Base-by-base conservation (phyloP, 2,797 vertebrate genomes). In the Chaunax sp. region DNA sequence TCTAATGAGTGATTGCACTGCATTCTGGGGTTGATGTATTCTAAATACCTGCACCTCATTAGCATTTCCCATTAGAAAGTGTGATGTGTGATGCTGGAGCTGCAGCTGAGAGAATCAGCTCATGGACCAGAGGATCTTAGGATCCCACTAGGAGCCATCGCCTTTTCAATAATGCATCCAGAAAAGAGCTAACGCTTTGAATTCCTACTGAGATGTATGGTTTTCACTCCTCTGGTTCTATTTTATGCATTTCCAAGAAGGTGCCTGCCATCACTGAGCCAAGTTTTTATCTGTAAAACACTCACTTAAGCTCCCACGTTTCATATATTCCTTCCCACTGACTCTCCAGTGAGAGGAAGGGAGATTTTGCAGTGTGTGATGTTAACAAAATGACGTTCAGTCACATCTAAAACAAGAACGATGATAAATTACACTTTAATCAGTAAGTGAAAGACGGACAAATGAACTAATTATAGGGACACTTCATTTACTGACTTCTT, bases 1-100 rank as follows among this genome's bases (percentile, higher is more conserved):
- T 70, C 64, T 71, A 82, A 87, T 85, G 72, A 78, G 59, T 63
- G 66, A 80, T 55, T 72, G 77, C 43, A 2, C 19, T 35, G 66
- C 61, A 58, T 76, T 57, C 62, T 45, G 40, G 26, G 64, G 26
- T 41, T 66, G 45, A 70, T 78, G 20, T 69, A 63, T 81, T 78
- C 64, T 69, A 69, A 80, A 81, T 76, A 86, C 58, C 73, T 74
- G 75, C 49, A 46, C 16, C 75, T 78, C 70, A 76, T 86, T 76
- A 81, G 25, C 60, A 66, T 76, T 71, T 81, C 59, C 53, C 43
- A 74, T 85, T 67, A 68, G 53, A 72, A 68, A 58, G 43, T 64
- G 71, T 64, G 53, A 56, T 54, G 55, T 60, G 61, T 40, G 26
- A 58, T 38, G 44, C 47, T 6, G 14, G 7, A 8, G 23, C 44